Base-by-base conservation (phyloP, 2,888 invertebrate genomes). In the Drosophila eohydei region DNA sequence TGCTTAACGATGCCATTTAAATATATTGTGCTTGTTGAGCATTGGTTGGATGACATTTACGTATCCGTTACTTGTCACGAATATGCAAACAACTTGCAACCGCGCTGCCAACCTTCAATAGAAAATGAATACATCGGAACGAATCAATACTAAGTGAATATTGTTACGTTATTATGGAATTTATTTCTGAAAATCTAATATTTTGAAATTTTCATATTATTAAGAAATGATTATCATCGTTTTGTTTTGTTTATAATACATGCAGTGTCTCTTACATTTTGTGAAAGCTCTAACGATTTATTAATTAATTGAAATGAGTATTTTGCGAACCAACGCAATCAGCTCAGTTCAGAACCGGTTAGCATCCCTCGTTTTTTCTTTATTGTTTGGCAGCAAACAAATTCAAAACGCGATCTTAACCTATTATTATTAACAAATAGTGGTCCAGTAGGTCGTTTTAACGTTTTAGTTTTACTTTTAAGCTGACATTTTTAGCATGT, bases 1-100 rank as follows among this genome's bases (percentile, higher is more conserved):
- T 88, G 48, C 57, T 83, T 21, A 88, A 56, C 7, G 70, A 66
- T 55, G 90, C 89, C 83, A 83, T 83, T 74, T 76, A 71, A 77
- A 80, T 55, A 8, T 46, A 32, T 54, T 51, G 59, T 36, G 32
- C 8, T 16, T 48, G 21, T 32, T 36, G 32, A 14, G 8, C 14
- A 14, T 44, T 64, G 61, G 62, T 16, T 75, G 69, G 4, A 12
- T 11, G n/a, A 36, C 8, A 38, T 32, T 12, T 43, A 9, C 9
- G 32, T 21, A 36, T 14, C 21, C 16, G 26, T 40, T 55, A 55
- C 36, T 67, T 50, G 41, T 58, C 43, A 68, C 43, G 55, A 50
- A 51, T 43, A 30, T 36, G 9, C 2, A 0, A 8, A n/a, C 28
- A 14, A 36, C 4, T 7, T n/a, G 11, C 26, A 26, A 34, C 11